Evolutionary conservation across 2,797 vertebrate genomes (phyloP), one percentile per base, ranked within the genome.

Genomic region (Carduelis carduelis): DNA sequence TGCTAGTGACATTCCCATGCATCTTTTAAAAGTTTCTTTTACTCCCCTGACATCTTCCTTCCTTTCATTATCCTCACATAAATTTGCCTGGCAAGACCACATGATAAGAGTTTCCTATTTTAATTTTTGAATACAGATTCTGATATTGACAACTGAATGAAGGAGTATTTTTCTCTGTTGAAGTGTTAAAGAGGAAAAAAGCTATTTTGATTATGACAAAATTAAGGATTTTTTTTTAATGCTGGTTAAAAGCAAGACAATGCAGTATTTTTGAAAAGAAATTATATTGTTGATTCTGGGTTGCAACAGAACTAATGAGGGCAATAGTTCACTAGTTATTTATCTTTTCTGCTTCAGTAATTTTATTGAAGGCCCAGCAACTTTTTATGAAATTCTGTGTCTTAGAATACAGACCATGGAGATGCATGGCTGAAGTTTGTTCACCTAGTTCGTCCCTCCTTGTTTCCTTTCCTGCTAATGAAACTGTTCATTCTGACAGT

Each of bases 1-100:
- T 79, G 28, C 78, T 52, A 72, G 78, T 89, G 83, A 82, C 56
- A 82, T 94, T 93, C 80, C 59, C 59, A 79, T 23, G 10, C 47
- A 90, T 76, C 32, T 76, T 83, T 84, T 75, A 75, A 65, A 94
- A 81, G 35, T 79, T 93, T 52, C 12, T 87, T 90, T 90, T 52
- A 19, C 16, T 92, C 86, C 30, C 59, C 34, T 72, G 74, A 52
- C n/a, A 53, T 13, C 19, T 86, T 87, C 12, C 26, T 87, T 92
- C 55, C 30, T 87, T 84, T 87, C 39, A 50, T 90, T 94, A 83
- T 52, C 28, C 23, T 93, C 17, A 56, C 1, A 4, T 69, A 85
- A 79, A 59, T 89, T 79, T 90, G 46, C 12, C 50, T 64, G 47
- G 19, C 53, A 78, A 70, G 64, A 87, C 34, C 28, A 47, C 21